phyloP scores from a whole-genome alignment of 2,797 vertebrate species.

The Brachyrhaphis roseni region DNA sequence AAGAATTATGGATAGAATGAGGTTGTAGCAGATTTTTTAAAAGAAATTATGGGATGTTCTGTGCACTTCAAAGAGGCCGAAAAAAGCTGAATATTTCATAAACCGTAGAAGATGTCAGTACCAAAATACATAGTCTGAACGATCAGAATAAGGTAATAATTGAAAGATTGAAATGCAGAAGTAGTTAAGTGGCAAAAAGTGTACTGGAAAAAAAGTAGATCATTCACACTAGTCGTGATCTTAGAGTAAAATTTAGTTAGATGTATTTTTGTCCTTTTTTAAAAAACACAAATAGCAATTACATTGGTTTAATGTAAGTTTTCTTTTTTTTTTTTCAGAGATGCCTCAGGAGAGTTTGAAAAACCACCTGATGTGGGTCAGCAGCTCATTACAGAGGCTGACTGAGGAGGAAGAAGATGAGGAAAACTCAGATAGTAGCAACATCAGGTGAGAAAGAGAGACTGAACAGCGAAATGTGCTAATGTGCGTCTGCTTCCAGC shows the following conservation, averaged over 20 bases:
- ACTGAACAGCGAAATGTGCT: constrained; percentile 34
- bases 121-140: too few species aligned
- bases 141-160: too few species aligned
- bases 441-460: constrained; percentile 62
- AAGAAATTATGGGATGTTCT: too few species aligned
- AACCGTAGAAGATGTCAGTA: too few species aligned
- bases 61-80: too few species aligned
- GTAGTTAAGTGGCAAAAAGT: too few species aligned
- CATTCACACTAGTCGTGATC: not conserved
- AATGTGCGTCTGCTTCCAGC: constrained; percentile 49
- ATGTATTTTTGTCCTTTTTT: not conserved
- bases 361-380: constrained; percentile 78
- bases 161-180: too few species aligned
- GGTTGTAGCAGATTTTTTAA: too few species aligned
- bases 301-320: constrained; percentile 27
- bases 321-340: constrained; percentile 63
- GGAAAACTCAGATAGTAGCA: constrained; percentile 38
- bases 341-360: constrained; percentile 74
- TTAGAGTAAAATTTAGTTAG: not conserved
- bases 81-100: too few species aligned
- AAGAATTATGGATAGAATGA: too few species aligned
- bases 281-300: constrained; percentile 17
- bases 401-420: constrained; percentile 68
- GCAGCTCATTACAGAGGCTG: constrained; percentile 71
- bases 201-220: too few species aligned